Evolutionary conservation across 2,888 invertebrate species (phyloP).

Genomic region (Eucera pruinosa): DNA sequence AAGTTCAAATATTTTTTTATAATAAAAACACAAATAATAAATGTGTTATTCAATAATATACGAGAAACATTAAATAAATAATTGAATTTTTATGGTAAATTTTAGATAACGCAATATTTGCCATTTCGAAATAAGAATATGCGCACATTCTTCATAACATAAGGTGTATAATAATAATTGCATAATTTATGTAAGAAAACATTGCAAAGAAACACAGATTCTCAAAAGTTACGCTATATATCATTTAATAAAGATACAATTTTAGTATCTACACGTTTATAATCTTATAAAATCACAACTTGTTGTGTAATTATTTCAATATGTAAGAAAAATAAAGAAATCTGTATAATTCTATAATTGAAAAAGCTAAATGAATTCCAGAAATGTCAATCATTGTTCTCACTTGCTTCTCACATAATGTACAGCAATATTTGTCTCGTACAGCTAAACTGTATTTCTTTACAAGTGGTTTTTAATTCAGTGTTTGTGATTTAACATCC

Average conservation of each 20-base stretch:
- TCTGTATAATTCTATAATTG: constrained; percentile 1
- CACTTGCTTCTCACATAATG: constrained; percentile 15
- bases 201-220: background rate
- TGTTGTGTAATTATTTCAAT: constrained; percentile 38
- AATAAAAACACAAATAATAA: background rate
- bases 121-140: background rate
- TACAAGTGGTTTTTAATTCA: background rate
- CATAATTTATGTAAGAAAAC: background rate
- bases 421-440: constrained; percentile 18
- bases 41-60: background rate
- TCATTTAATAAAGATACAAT: constrained; percentile 74
- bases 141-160: background rate
- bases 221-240: constrained; percentile 67
- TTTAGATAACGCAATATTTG: background rate
- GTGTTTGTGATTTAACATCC: constrained; percentile 13
- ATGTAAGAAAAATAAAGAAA: constrained; percentile 1
- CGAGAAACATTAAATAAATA: background rate
- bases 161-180: constrained; percentile 6
- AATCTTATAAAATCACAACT: constrained; percentile 34
- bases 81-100: constrained; percentile 1
- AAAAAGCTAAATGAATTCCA: constrained; percentile 1
- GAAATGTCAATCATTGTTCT: constrained; percentile 17
- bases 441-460: background rate
- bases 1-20: constrained; percentile 14
- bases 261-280: constrained; percentile 63